These are phyloP conservation scores for Batillaria attramentaria DNA, from an alignment of 1,140 invertebrate species.

Conservation along the genomic window DNA sequence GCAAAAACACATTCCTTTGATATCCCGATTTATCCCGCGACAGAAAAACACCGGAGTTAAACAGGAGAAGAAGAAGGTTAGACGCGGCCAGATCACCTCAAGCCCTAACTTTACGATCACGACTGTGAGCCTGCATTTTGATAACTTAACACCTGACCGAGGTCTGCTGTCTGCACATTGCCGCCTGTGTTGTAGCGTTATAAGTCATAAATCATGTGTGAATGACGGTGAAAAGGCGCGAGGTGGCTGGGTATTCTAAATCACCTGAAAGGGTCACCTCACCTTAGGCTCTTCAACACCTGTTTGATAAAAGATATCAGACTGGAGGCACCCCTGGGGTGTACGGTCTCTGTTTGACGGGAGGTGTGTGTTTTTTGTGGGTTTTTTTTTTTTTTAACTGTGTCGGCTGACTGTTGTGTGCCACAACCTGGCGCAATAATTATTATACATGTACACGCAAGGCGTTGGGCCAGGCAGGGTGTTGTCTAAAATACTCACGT, in stretches of 20 bases:
- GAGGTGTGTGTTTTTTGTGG: no score
- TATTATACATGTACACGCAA: not conserved
- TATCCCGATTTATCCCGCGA: no score
- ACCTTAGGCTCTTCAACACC: slow-evolving; percentile 9
- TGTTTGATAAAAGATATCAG: slow-evolving; percentile 14
- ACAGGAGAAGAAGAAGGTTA: not conserved
- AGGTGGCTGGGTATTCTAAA: slow-evolving; percentile 1
- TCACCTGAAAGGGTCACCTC: not conserved
- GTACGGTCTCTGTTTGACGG: not conserved
- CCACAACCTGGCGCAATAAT: no score
- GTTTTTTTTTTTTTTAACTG: not conserved
- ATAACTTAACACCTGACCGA: not conserved
- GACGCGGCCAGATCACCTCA: not conserved
- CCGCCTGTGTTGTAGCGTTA: not conserved
- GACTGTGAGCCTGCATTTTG: not conserved
- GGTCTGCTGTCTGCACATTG: not conserved
- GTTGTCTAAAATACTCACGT: not conserved
- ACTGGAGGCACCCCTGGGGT: not conserved
- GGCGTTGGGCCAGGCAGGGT: not conserved
- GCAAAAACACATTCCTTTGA: no score
- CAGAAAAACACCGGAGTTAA: not conserved
- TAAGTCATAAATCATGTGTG: slow-evolving; percentile 12
- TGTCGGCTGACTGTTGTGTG: not conserved
- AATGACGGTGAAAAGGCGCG: not conserved
- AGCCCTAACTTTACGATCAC: not conserved